phyloP scores from a whole-genome alignment of 2,113 vertebrate species.

The Phaethornis superciliosus region DNA sequence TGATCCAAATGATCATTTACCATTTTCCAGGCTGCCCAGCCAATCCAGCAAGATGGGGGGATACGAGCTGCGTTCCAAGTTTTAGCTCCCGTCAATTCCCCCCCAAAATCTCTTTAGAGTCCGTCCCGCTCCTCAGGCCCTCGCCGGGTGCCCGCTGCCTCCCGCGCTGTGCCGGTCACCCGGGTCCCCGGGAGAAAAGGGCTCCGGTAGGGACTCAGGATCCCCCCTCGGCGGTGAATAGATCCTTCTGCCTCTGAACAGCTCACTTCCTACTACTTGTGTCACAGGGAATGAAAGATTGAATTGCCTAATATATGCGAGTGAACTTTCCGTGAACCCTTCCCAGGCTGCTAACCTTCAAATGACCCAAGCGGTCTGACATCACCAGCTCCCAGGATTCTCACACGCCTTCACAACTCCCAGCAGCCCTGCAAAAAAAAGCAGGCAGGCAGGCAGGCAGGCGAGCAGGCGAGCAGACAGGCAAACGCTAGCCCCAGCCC shows the following conservation, averaged over 20 bases:
- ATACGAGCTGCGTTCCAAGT: constrained; percentile 74
- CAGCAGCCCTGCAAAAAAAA: constrained; percentile 73
- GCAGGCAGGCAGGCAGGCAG: constrained; percentile 12
- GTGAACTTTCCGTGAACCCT: constrained; percentile 99
- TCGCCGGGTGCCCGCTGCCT: constrained; percentile 29
- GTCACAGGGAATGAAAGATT: constrained; percentile 95
- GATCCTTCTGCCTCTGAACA: constrained; percentile 85
- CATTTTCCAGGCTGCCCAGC: constrained; percentile 84
- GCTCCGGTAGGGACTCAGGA: constrained; percentile 68
- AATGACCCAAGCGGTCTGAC: constrained; percentile 96
- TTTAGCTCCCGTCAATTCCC: constrained; percentile 57
- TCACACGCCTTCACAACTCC: constrained; percentile 84
- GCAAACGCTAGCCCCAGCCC: background rate
- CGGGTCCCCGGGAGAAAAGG: constrained; percentile 64
- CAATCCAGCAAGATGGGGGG: constrained; percentile 80
- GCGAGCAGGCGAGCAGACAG: constrained; percentile 35
- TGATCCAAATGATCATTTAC: constrained; percentile 87
- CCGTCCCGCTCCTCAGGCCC: constrained; percentile 41
- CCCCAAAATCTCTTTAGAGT: constrained; percentile 55
- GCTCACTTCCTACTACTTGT: constrained; percentile 98
- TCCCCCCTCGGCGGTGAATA: constrained; percentile 84
- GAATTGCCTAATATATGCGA: constrained; percentile 99
- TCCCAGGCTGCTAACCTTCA: constrained; percentile 99
- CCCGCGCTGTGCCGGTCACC: constrained; percentile 43
- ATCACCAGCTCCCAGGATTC: constrained; percentile 89